Evolutionary conservation across 2,888 invertebrate genomes (phyloP).

Genomic region (Lasioglossum malachurum): DNA sequence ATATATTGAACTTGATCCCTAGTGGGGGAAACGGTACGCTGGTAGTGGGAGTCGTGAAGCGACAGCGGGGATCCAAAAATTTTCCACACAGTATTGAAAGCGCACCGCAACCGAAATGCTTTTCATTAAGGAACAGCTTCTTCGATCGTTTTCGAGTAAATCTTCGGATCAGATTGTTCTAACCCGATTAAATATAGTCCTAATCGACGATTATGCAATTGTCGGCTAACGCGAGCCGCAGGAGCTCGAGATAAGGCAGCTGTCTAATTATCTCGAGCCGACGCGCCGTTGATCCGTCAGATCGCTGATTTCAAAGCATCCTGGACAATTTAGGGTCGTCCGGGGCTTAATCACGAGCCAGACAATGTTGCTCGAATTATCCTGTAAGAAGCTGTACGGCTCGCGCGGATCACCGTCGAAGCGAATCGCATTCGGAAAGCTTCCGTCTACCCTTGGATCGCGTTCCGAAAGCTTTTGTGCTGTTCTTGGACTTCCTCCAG

Average conservation of each 20-base stretch:
- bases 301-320: not conserved
- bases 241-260: not conserved
- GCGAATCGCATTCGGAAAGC: not conserved
- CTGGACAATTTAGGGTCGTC: not conserved
- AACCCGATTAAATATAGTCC: not conserved
- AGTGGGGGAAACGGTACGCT: too few relatives aligned
- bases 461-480: constrained; percentile 8
- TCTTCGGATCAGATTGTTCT: not conserved
- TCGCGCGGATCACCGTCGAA: too few relatives aligned
- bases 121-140: not conserved
- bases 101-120: too few relatives aligned
- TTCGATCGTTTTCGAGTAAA: not conserved
- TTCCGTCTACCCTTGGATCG: constrained; percentile 11
- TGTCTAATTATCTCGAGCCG: not conserved
- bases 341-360: not conserved
- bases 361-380: not conserved
- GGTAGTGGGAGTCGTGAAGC: too few relatives aligned
- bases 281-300: not conserved
- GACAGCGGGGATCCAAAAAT: too few relatives aligned
- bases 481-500: constrained; percentile 3
- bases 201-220: not conserved
- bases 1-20: too few relatives aligned
- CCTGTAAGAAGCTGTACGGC: not conserved
- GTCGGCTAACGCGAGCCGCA: not conserved
- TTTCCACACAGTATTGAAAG: too few relatives aligned